Evolutionary conservation across 2,113 vertebrate species (phyloP), one percentile per base, ranked within the genome.

Genomic region (Silurus meridionalis): DNA sequence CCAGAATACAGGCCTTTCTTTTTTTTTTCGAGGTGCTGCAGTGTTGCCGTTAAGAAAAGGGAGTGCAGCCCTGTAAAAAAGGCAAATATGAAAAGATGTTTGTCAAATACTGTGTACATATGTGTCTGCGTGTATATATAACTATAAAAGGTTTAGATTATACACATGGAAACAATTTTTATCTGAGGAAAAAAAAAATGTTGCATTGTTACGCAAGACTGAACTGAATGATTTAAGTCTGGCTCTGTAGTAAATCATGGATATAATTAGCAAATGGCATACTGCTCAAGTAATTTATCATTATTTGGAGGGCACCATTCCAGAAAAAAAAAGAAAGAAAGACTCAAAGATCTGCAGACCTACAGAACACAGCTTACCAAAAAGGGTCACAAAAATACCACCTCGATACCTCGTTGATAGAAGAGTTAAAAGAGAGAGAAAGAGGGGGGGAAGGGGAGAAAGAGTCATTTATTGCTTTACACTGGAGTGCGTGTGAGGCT

Each of bases 231-330:
- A 99, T 99, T 99, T 98, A 99, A 99, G 97, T 97, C 97, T 96
- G 95, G 97, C 97, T 98, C 97, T 97, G 97, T 97, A 98, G 98
- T 99, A 99, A 99, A 99, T 99, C 98, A 99, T 97, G 98, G 98
- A 97, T 99, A 99, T 99, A 99, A 99, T 99, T 99, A 99, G 98
- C 98, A 99, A 99, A 99, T 98, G 97, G 97, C 97, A 99, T 97
- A 96, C 96, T 97, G 97, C 97, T 97, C 97, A 97, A 98, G 98
- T 97, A 97, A 99, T 99, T 98, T 97, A 99, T 99, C 98, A 99
- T 97, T 97, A 98, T 98, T 99, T 98, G 97, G 96, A 98, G 97
- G 97, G 97, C 97, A 97, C 96, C 96, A 97, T 98, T 99, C 98
- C 97, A 98, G 97, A 98, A 95, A 94, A 97, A 97, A 96, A 98